Base-by-base conservation (phyloP, 1,140 invertebrate species). In the Harpegnathos saltator region DNA sequence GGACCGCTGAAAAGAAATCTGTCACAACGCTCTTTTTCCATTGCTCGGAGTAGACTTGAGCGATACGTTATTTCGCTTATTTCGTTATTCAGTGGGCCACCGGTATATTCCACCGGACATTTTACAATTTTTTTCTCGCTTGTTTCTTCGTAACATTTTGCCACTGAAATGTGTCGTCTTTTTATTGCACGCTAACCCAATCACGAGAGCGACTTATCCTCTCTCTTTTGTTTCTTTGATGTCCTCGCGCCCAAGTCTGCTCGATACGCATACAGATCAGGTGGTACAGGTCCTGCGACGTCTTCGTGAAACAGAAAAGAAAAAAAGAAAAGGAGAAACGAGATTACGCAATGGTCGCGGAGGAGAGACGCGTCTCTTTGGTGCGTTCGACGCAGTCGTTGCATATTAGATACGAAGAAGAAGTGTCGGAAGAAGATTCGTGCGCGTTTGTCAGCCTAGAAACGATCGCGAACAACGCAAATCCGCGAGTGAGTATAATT, bases 361-460 rank as follows among this genome's bases (percentile, higher is more conserved):
- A 54, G 33, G 63, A 69, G 33, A 80, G 52, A 48, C 14, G 52
- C 33, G 33, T 69, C 15, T 48, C 19, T 58, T 24, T 22, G 22
- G 33, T 56, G 50, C 62, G 54, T 66, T 65, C 54, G 74, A 78
- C 74, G 62, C 63, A n/a, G n/a, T 78, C 62, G 74, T 78, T 78
- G 74, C 33, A 68, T 22, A 5, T 56, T 66, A 78, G 74, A 78
- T 68, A 78, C 68, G 74, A 5, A 38, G 29, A 68, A 48, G 33
- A 38, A 63, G 68, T 68, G 38, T 68, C n/a, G n/a, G n/a, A n/a
- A n/a, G n/a, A 66, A 33, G n/a, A 73, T 58, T 72, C 38, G 65
- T 65, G 52, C 22, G 48, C 48, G 48, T 66, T 77, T 14, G 50
- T 74, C 24, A 17, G 29, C n/a, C 22, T 26, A 54, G 12, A 78